Evolutionary conservation across 2,888 invertebrate species (phyloP), one percentile per base, ranked within the genome.

Genomic region (Xestia ashworthii): DNA sequence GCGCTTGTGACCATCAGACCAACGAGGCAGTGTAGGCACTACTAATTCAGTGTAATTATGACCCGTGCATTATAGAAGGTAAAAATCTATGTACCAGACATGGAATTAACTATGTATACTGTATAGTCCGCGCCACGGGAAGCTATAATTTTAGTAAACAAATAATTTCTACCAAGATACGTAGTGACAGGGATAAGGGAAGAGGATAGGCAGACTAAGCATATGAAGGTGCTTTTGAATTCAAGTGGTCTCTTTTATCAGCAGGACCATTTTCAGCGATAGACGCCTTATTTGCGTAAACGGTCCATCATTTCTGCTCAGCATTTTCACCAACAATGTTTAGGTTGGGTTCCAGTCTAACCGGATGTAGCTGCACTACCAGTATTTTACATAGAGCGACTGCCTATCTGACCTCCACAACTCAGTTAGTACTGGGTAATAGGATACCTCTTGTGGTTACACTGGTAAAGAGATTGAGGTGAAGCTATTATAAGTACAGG

Each of bases 11-110:
- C 55, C 1, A 58, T 2, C 16, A 60, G 3, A 64, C 14, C 41
- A n/a, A 41, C n/a, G 14, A 64, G 6, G n/a, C n/a, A n/a, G 32
- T 64, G 41, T n/a, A 64, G n/a, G n/a, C n/a, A 41, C 8, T 48
- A 32, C 12, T 48, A 22, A 44, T 81, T 60, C 58, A 19, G 14
- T 55, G 41, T 19, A 25, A 22, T 75, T 55, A 72, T 32, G 8
- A 66, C 16, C 48, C 5, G 16, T 8, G 62, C 32, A 50, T 73
- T 58, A 58, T 70, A 16, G 5, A 48, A 62, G 38, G 66, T 70
- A 73, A 50, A 55, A 73, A 79, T 80, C 14, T 58, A 71, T 70
- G 38, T 69, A 66, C 60, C 66, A 79, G 41, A 38, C 69, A 44
- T n/a, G 66, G 50, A 73, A 66, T n/a, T n/a, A n/a, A n/a, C n/a